These are phyloP conservation scores for Scarus forsteni DNA, from an alignment of 2,797 vertebrate species.

Conservation along the genomic window DNA sequence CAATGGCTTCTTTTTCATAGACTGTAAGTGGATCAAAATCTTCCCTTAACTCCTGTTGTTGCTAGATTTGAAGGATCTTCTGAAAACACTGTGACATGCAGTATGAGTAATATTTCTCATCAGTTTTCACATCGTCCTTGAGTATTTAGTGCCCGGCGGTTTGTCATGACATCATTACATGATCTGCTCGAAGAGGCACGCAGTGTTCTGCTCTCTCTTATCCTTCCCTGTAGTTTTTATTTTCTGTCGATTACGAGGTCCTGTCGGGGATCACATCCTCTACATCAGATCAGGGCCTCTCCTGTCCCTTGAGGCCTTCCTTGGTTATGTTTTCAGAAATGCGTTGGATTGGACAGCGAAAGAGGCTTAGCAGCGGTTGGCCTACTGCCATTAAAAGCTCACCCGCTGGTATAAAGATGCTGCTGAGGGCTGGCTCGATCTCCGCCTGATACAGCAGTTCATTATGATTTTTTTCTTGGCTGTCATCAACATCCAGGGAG, in stretches of 20 bases:
- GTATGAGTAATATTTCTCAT: slow-evolving; percentile 44
- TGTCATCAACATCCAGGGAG: slow-evolving; percentile 12
- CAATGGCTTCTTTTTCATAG: not conserved
- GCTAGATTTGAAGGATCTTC: slow-evolving; percentile 5
- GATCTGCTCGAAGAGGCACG: slow-evolving; percentile 55
- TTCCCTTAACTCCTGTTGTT: not conserved
- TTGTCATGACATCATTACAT: slow-evolving; percentile 67
- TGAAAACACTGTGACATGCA: slow-evolving; percentile 28
- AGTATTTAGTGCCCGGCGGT: slow-evolving; percentile 40
- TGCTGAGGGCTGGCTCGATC: slow-evolving; percentile 27
- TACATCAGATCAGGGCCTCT: slow-evolving; percentile 54
- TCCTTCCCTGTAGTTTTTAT: slow-evolving; percentile 45
- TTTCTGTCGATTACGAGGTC: slow-evolving; percentile 54
- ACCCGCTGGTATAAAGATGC: slow-evolving; percentile 55
- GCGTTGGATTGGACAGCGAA: slow-evolving; percentile 73
- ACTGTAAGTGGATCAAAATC: not conserved
- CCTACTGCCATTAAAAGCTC: slow-evolving; percentile 69
- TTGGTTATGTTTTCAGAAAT: slow-evolving; percentile 72
- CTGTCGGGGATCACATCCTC: slow-evolving; percentile 58
- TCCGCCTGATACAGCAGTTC: slow-evolving; percentile 37
- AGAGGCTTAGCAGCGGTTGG: slow-evolving; percentile 82
- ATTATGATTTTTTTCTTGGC: slow-evolving; percentile 32
- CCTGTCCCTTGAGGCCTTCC: slow-evolving; percentile 60
- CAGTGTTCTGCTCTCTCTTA: slow-evolving; percentile 51
- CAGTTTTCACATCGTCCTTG: slow-evolving; percentile 13